These are phyloP conservation scores for Sander lucioperca DNA, from an alignment of 2,113 vertebrate genomes.

Conservation along the genomic window DNA sequence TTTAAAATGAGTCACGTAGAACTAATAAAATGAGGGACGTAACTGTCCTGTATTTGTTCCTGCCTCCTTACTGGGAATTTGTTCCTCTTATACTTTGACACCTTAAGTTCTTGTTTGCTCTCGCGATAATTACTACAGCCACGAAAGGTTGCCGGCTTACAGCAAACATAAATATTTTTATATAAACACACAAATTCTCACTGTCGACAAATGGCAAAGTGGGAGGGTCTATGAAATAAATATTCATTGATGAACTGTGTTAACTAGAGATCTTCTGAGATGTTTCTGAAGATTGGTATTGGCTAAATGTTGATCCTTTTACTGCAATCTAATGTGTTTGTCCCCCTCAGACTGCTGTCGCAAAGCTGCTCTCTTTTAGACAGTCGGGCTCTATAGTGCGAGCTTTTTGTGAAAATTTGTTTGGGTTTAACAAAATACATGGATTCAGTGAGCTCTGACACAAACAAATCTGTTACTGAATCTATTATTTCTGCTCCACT, in stretches of 20 bases:
- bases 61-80: no score
- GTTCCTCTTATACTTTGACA: no score
- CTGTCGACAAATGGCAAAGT: background rate
- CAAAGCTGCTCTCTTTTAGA: background rate
- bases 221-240: background rate
- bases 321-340: no score
- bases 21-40: no score
- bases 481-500: background rate
- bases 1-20: no score
- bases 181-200: background rate
- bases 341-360: background rate
- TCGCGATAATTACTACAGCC: no score
- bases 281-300: no score
- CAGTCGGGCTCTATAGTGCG: background rate
- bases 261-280: background rate
- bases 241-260: background rate
- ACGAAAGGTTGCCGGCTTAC: no score
- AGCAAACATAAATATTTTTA: no score
- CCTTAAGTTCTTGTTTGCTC: no score
- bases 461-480: background rate
- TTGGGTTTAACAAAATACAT: background rate
- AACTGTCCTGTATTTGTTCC: no score
- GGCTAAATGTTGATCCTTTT: background rate
- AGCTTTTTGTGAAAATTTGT: background rate
- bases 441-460: background rate